Percentiles rank a stretch among this genome's conserved stretches.
Evolutionary conservation across 1,140 invertebrate species (phyloP).

Genomic region (Bombus confusus): DNA sequence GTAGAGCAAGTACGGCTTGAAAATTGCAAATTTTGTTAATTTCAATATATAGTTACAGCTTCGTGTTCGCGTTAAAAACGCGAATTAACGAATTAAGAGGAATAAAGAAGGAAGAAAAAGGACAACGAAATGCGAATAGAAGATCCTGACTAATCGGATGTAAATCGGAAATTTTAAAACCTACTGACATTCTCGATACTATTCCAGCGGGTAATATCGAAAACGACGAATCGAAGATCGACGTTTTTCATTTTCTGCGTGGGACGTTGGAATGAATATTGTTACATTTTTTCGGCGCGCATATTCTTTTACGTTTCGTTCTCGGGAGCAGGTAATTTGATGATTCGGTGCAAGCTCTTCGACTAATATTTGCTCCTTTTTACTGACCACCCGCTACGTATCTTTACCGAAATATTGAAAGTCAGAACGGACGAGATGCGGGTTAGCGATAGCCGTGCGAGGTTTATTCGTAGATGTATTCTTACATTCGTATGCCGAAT

Average conservation of each 20-base stretch:
- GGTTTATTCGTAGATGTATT: conserved; percentile 43
- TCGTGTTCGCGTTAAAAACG: not conserved
- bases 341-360: not conserved
- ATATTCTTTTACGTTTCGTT: conserved; percentile 13
- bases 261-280: not conserved
- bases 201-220: not conserved
- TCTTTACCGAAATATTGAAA: conserved; percentile 49
- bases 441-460: conserved; percentile 10
- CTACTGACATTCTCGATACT: no score
- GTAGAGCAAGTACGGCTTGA: not conserved
- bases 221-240: no score
- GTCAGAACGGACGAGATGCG: conserved; percentile 26
- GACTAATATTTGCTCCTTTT: conserved; percentile 33
- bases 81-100: no score
- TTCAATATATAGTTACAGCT: not conserved
- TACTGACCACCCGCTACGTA: not conserved
- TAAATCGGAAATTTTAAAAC: not conserved
- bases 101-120: not conserved
- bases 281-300: not conserved
- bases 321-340: not conserved
- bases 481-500: conserved; percentile 44
- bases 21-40: not conserved
- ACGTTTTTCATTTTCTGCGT: not conserved
- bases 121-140: not conserved
- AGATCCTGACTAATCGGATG: not conserved